These are phyloP conservation scores for Megalopta genalis DNA, from an alignment of 1,140 invertebrate genomes.

Conservation along the genomic window DNA sequence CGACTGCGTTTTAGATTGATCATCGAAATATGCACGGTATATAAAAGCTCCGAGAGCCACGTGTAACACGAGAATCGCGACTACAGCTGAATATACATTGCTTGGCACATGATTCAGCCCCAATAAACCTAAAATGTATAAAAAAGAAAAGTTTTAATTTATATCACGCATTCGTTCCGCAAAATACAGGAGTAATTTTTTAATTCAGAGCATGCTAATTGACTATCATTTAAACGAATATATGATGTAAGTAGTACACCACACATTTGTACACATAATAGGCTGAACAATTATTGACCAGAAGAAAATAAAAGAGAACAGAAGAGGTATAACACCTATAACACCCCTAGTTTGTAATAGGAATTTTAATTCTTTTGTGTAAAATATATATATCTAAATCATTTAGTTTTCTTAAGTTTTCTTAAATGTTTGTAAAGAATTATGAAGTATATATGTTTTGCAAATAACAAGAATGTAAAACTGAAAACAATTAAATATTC, in stretches of 20 bases:
- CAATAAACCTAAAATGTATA: constrained; percentile 78
- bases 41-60: constrained; percentile 88
- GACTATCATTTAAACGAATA: not conserved
- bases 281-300: not conserved
- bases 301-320: constrained; percentile 3
- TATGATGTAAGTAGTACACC: not conserved
- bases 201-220: not conserved
- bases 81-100: constrained; percentile 87
- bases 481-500: constrained; percentile 1
- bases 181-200: constrained; percentile 4
- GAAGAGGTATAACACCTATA: not conserved
- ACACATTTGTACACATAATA: constrained; percentile 1
- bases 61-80: constrained; percentile 86
- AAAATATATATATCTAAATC: not conserved
- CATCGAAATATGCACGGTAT: constrained; percentile 86
- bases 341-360: not conserved
- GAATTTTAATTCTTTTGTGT: not conserved
- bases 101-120: constrained; percentile 82
- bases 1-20: constrained; percentile 59
- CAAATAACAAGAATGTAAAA: not conserved
- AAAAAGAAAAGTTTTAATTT: constrained; percentile 27
- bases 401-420: not conserved
- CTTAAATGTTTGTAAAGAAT: not conserved
- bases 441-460: constrained; percentile 8
- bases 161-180: constrained; percentile 10